Conservation (phyloP, 1,140 invertebrate species). For the Trichonephila clavipes region DNA sequence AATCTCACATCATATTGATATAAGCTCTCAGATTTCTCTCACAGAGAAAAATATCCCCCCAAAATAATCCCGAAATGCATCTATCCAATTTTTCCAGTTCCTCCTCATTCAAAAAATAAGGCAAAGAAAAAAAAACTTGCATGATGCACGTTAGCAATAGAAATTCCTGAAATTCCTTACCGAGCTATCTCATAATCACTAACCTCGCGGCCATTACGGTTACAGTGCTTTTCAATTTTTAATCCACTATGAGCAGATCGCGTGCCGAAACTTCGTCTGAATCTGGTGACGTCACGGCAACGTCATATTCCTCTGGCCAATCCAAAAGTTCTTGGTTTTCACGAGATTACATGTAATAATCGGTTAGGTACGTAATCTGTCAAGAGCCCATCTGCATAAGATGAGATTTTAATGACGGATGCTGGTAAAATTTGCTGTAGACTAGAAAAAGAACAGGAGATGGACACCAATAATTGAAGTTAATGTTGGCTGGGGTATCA, state of each 20-base stretch:
- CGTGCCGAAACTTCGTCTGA: background rate
- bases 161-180: too few species aligned
- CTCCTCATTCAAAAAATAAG: background rate
- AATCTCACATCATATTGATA: background rate
- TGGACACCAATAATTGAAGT: constrained; percentile 3
- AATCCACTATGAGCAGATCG: background rate
- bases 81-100: background rate
- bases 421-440: background rate
- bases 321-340: constrained; percentile 1
- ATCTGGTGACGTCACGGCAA: background rate
- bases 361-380: constrained; percentile 44
- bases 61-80: background rate
- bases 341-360: constrained; percentile 48
- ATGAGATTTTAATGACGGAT: constrained; percentile 53
- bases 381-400: constrained; percentile 7
- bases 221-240: constrained; percentile 28
- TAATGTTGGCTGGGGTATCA: background rate
- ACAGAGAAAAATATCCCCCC: background rate
- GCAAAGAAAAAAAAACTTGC: background rate
- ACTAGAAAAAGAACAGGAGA: background rate
- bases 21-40: background rate
- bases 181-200: constrained; percentile 11
- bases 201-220: background rate
- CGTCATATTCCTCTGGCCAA: background rate
- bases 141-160: background rate